Evolutionary conservation across 1,140 invertebrate genomes (phyloP).

Genomic region (Maconellicoccus hirsutus): DNA sequence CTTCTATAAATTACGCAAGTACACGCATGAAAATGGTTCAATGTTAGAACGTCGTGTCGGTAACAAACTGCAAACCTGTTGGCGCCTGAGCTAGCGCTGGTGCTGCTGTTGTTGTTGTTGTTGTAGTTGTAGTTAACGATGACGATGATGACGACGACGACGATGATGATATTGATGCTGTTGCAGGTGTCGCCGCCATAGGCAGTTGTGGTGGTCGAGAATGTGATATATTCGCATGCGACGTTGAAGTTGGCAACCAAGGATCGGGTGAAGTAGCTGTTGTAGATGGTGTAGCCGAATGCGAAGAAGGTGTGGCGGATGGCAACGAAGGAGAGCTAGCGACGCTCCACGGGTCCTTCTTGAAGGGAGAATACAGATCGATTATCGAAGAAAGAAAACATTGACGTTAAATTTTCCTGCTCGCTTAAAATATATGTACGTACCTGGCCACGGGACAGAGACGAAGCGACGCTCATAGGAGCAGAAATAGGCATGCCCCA

Average conservation of each 20-base stretch:
- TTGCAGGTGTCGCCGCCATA: no score
- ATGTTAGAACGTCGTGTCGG: not conserved
- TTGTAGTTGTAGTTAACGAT: no score
- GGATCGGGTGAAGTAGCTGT: slow-evolving; percentile 31
- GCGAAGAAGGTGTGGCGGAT: not conserved
- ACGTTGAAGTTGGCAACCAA: slow-evolving; percentile 30
- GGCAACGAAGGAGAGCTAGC: not conserved
- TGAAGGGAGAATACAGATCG: not conserved
- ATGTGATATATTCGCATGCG: not conserved
- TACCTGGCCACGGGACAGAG: not conserved
- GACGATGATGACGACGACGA: no score
- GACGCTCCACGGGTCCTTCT: slow-evolving; percentile 1
- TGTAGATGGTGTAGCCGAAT: slow-evolving; percentile 23
- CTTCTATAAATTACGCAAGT: slow-evolving; percentile 27
- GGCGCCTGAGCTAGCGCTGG: no score
- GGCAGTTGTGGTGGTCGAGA: not conserved
- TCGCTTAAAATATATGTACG: no score
- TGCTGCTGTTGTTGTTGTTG: no score
- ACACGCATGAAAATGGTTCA: not conserved
- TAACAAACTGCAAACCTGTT: no score
- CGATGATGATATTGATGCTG: no score
- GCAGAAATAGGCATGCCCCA: slow-evolving; percentile 36
- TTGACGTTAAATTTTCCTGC: no score
- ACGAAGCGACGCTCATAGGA: not conserved
- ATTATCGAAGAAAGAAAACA: no score